phyloP scores from a whole-genome alignment of 2,113 vertebrate genomes.

The Coturnix japonica region DNA sequence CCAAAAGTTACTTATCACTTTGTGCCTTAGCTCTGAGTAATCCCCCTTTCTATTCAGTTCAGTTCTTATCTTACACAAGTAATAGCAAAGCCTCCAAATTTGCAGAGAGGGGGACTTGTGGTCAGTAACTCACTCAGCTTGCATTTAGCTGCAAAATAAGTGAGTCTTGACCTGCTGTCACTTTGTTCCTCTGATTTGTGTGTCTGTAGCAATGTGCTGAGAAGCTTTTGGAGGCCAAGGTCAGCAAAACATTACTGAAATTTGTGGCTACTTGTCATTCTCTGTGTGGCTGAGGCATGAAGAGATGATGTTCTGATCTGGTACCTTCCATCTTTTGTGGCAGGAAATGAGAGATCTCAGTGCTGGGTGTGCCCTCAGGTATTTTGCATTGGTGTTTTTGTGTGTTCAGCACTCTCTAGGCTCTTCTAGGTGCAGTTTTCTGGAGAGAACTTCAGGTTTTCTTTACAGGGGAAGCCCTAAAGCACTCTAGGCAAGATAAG shows the following conservation, averaged over 20 bases:
- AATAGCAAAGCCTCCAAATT: neutral
- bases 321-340: fast-evolving
- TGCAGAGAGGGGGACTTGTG: neutral
- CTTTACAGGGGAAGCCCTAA: neutral
- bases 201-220: neutral
- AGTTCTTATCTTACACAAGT: neutral
- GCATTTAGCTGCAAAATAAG: neutral
- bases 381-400: neutral
- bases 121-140: neutral
- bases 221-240: neutral
- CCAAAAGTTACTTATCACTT: neutral
- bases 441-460: neutral
- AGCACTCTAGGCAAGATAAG: fast-evolving
- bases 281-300: neutral
- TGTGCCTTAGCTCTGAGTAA: neutral
- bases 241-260: neutral
- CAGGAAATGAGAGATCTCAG: neutral
- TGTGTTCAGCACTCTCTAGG: neutral
- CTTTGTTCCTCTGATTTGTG: neutral
- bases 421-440: neutral
- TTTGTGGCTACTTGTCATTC: neutral
- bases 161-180: fast-evolving
- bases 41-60: neutral
- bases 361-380: neutral
- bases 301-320: neutral